Conservation (phyloP, 2,113 vertebrate species). For the Callochromis pleurospilus region DNA sequence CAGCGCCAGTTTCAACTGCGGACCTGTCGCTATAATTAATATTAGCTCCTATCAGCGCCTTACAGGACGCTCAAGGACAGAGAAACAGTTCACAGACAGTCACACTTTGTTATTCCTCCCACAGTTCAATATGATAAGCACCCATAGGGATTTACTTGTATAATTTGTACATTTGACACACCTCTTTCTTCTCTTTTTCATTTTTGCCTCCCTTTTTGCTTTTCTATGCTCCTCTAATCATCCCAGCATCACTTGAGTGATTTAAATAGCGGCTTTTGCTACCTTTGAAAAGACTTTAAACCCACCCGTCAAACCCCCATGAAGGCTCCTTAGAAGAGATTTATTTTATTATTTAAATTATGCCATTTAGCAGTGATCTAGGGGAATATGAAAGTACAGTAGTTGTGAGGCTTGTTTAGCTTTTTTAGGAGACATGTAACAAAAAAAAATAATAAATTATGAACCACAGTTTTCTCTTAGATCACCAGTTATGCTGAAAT, state of each 20-base stretch:
- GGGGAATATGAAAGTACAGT: background rate
- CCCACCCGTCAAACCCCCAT: background rate
- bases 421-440: background rate
- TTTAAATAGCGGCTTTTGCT: background rate
- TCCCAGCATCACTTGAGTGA: background rate
- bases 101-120: background rate
- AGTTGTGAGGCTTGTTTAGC: background rate
- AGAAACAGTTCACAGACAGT: background rate
- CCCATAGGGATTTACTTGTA: background rate
- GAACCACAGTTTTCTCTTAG: background rate
- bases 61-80: conserved; percentile 13
- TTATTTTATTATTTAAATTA: background rate
- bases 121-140: background rate
- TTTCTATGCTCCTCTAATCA: background rate
- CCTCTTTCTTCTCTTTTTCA: background rate
- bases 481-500: background rate
- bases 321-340: background rate
- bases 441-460: background rate
- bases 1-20: background rate
- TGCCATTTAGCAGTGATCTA: background rate
- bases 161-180: background rate
- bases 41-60: background rate
- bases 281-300: background rate
- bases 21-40: conserved; percentile 14
- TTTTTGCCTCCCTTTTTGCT: background rate